Evolutionary conservation across 1,140 invertebrate species (phyloP), one percentile per base, ranked within the genome.

Genomic region (Lineus longissimus): DNA sequence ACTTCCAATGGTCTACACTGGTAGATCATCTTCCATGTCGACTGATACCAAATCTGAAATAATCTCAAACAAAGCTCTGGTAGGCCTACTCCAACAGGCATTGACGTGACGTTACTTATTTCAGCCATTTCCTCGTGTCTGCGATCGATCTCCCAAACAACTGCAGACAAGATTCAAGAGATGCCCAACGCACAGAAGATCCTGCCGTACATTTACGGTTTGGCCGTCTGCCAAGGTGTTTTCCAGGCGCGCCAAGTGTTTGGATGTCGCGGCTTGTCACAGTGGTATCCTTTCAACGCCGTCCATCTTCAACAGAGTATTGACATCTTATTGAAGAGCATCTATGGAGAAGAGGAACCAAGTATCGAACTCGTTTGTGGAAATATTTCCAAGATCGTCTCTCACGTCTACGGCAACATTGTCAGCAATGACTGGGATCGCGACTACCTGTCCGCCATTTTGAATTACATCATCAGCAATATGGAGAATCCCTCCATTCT

Each of bases 61-160:
- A n/a, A n/a, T n/a, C n/a, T n/a, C n/a, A n/a, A n/a, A n/a, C n/a
- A n/a, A n/a, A n/a, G n/a, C n/a, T n/a, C n/a, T n/a, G n/a, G n/a
- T n/a, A n/a, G n/a, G n/a, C n/a, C n/a, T n/a, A n/a, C n/a, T n/a
- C n/a, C n/a, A n/a, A n/a, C n/a, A n/a, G n/a, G n/a, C n/a, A n/a
- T n/a, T n/a, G n/a, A n/a, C n/a, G n/a, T n/a, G n/a, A n/a, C n/a
- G n/a, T n/a, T 59, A 15, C 33, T 15, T 36, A 36, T 66, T 71
- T n/a, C 66, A 80, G 78, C 75, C n/a, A 77, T 80, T 59, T 67
- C 76, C 15, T 67, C 71, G 9, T 67, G 68, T 4, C 47, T 80
- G 25, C 72, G 70, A 29, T 68, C 70, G 33, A 69, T 76, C 13
- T 65, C 73, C 22, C 25, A 15, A 17, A 65, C 64, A 7, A 41